phyloP scores from a whole-genome alignment of 2,888 invertebrate genomes.

The Metallyticus violacea region DNA sequence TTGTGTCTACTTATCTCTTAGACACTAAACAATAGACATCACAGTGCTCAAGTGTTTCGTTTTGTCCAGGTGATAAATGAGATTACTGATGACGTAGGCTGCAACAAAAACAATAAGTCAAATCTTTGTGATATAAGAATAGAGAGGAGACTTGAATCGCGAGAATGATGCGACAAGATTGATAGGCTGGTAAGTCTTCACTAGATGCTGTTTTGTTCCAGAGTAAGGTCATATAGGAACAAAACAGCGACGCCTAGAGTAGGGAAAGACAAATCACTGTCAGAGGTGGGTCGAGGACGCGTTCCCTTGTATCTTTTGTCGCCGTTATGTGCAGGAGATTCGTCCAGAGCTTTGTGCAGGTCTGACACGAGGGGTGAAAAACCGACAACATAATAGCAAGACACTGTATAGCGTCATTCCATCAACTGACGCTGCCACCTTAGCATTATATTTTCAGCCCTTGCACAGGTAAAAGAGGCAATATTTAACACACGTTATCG shows the following conservation, averaged over 20 bases:
- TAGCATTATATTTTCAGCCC: not conserved
- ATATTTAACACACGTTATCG: not conserved
- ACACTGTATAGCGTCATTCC: too few relatives aligned
- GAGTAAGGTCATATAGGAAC: not conserved
- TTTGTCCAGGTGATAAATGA: not conserved
- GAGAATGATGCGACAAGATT: not conserved
- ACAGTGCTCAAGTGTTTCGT: not conserved
- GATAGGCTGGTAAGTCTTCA: constrained; percentile 26
- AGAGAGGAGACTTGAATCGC: constrained; percentile 6
- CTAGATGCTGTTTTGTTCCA: not conserved
- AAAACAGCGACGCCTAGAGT: not conserved
- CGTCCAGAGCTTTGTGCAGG: not conserved
- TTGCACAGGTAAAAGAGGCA: not conserved
- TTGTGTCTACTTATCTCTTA: not conserved
- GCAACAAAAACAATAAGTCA: too few relatives aligned
- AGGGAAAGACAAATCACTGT: too few relatives aligned
- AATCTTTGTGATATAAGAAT: not conserved
- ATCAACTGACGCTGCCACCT: not conserved
- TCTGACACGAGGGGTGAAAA: not conserved
- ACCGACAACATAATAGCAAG: too few relatives aligned
- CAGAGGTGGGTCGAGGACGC: not conserved
- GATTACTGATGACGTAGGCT: not conserved
- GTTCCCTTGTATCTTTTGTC: not conserved
- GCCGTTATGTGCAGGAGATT: not conserved
- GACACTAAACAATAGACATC: not conserved